Conservation (phyloP, 2,113 vertebrate genomes). For the Tapirus terrestris region DNA sequence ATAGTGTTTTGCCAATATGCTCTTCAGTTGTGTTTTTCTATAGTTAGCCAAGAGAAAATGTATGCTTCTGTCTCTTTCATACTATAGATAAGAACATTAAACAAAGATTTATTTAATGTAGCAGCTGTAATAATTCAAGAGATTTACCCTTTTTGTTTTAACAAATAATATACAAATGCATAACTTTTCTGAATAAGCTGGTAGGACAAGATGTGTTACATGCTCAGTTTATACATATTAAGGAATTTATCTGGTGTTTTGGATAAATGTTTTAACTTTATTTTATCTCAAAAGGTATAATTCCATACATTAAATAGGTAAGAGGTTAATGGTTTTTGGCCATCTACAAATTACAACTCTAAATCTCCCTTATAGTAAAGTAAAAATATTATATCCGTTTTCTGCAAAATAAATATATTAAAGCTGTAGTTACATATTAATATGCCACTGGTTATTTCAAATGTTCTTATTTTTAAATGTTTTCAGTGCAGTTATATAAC, state of each 20-base stretch:
- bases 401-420: background rate
- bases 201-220: background rate
- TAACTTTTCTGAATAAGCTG: background rate
- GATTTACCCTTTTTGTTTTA: background rate
- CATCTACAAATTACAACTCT: constrained; percentile 76
- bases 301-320: constrained; percentile 60
- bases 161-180: background rate
- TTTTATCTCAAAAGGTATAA: constrained; percentile 53
- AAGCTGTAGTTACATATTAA: background rate
- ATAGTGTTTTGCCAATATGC: background rate
- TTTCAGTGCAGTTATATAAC: background rate
- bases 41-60: background rate
- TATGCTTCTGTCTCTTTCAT: background rate
- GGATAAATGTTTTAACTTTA: constrained; percentile 4
- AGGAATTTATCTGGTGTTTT: constrained; percentile 39
- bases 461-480: background rate
- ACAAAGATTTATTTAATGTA: background rate
- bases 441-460: constrained; percentile 4
- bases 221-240: constrained; percentile 56
- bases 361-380: constrained; percentile 43
- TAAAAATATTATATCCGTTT: background rate
- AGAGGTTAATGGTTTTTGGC: constrained; percentile 73
- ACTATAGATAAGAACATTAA: fast-evolving
- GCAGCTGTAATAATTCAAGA: background rate
- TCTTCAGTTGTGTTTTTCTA: background rate